Conservation (phyloP, 2,113 vertebrate genomes). For the Notarius quadriscutis region DNA sequence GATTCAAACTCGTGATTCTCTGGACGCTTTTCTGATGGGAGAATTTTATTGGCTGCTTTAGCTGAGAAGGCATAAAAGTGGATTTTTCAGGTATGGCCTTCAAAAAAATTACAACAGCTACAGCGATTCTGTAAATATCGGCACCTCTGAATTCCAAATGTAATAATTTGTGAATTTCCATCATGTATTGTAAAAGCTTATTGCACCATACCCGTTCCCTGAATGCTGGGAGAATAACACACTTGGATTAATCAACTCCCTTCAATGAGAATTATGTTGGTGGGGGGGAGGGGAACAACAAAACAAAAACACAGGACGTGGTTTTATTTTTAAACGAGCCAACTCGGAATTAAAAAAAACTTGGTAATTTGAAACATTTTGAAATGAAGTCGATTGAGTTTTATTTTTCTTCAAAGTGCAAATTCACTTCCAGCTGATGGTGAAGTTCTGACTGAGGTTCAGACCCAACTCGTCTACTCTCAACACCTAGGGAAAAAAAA, state of each 20-base stretch:
- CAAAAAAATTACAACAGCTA: too few relatives aligned
- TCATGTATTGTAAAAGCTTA: neutral
- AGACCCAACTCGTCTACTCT: slow-evolving; percentile 71
- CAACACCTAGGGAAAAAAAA: slow-evolving; percentile 74
- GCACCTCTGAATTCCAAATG: neutral
- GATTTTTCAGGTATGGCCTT: neutral
- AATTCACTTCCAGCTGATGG: slow-evolving; percentile 76
- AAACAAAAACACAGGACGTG: too few relatives aligned
- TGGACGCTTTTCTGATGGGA: neutral
- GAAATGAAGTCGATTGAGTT: fast-evolving
- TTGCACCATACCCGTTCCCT: slow-evolving; percentile 30
- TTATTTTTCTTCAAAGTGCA: neutral
- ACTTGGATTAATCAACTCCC: neutral
- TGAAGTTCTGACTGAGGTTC: slow-evolving; percentile 79
- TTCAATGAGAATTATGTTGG: neutral
- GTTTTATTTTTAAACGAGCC: neutral
- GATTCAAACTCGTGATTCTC: neutral
- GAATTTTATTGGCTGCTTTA: neutral
- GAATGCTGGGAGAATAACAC: neutral
- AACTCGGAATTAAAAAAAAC: too few relatives aligned
- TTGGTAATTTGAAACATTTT: neutral
- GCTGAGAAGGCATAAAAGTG: neutral
- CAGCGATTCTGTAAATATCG: neutral
- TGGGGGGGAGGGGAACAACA: too few relatives aligned
- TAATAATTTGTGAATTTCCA: neutral